Conservation (phyloP, 2,888 invertebrate genomes). For the Zygogramma bicolorata region DNA sequence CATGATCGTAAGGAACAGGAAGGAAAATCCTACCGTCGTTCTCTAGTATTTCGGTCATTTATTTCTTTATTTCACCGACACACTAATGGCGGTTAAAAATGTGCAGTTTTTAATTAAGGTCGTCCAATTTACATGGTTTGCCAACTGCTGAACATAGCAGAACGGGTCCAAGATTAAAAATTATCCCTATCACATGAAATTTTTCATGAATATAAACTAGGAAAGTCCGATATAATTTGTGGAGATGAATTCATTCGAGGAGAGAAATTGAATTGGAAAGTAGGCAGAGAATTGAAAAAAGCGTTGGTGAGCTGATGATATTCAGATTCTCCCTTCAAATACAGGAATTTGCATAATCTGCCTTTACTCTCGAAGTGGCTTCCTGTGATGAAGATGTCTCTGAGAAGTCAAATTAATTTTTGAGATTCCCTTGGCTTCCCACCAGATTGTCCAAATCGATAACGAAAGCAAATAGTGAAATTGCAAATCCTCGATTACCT, state of each 20-base stretch:
- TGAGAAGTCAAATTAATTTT: too few relatives aligned
- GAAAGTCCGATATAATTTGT: not conserved
- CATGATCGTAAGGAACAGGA: not conserved
- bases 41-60: not conserved
- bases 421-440: too few relatives aligned
- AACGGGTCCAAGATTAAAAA: not conserved
- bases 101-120: not conserved
- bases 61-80: not conserved
- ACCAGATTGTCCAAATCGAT: too few relatives aligned
- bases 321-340: not conserved
- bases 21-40: not conserved
- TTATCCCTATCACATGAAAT: not conserved
- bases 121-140: not conserved
- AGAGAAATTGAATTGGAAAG: not conserved
- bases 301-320: not conserved
- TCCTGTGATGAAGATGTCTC: too few relatives aligned
- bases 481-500: too few relatives aligned
- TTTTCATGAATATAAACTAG: constrained; percentile 1
- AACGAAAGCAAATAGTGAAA: too few relatives aligned
- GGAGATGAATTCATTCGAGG: not conserved
- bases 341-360: not conserved
- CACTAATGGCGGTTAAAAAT: not conserved
- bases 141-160: not conserved
- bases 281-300: not conserved
- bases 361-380: too few relatives aligned